Evolutionary conservation across 2,113 vertebrate genomes (phyloP).

Genomic region (Entosphenus tridentatus): DNA sequence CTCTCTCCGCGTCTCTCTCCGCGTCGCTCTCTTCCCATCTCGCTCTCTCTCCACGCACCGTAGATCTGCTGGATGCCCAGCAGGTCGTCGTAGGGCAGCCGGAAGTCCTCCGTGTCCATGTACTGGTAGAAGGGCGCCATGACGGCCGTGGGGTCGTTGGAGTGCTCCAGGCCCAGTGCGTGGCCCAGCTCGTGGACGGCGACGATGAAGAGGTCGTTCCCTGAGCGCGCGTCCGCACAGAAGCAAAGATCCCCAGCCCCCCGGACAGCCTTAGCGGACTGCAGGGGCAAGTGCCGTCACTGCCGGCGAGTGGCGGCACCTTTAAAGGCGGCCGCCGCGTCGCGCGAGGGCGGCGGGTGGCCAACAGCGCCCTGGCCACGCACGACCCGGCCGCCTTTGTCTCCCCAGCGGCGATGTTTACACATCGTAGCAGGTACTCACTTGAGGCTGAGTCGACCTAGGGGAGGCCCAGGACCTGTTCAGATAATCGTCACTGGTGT

Average conservation of each 20-base stretch:
- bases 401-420: no score
- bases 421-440: no score
- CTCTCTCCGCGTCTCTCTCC: no score
- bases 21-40: no score
- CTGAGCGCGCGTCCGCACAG: slow-evolving; percentile 15
- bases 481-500: no score
- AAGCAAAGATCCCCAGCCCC: not conserved
- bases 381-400: no score
- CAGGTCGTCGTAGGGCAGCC: slow-evolving; percentile 50
- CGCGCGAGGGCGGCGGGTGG: no score
- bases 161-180: slow-evolving; percentile 60
- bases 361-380: no score
- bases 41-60: slow-evolving; percentile 17
- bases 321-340: no score
- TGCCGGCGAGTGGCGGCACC: no score
- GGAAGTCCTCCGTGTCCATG: slow-evolving; percentile 62
- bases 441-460: no score
- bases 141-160: slow-evolving; percentile 49
- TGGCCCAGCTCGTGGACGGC: slow-evolving; percentile 65
- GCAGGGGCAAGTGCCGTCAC: not conserved
- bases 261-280: not conserved
- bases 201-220: slow-evolving; percentile 63
- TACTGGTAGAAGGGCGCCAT: slow-evolving; percentile 83
- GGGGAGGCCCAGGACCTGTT: no score
- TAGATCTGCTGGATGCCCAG: slow-evolving; percentile 59